Base-by-base conservation (phyloP, 2,113 vertebrate species). In the Prionailurus bengalensis region DNA sequence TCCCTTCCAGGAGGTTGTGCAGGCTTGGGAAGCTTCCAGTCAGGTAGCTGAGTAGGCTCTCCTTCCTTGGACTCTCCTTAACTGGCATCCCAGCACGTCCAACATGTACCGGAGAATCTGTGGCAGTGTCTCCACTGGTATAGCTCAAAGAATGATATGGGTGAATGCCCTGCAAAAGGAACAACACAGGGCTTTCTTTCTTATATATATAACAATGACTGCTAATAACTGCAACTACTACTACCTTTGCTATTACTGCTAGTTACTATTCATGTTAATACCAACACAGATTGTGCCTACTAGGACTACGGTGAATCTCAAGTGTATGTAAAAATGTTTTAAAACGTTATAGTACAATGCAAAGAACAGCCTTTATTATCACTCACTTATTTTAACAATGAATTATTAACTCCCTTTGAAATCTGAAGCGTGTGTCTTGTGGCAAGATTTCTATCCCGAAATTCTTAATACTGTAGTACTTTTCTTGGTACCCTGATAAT, bases 71-170 rank as follows among this genome's bases (percentile, higher is more conserved):
- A 76, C 99, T 99, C 97, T 99, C 99, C 98, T 99, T 99, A 79
- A 99, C 98, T 0, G 99, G 98, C 97, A 99, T 90, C 65, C 99
- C 99, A 0, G 97, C 97, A 8, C 99, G 99, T 96, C 99, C 99
- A 68, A 99, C 99, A 0, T 99, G 99, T 76, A 99, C 99, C 0
- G 99, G 99, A 27, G 99, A 99, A 98, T 99, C 99, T 0, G 99
- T 99, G 58, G 99, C 99, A 15, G 99, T 99, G 97, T 99, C 99
- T 48, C 99, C 99, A 73, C 99, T 99, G 71, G 99, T 99, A 96
- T 99, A 99, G 98, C 99, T 99, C 97, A 99, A 98, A 29, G 99
- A 99, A 93, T 99, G 99, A 98, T 99, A 99, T 0, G 99, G 99
- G 98, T 99, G 99, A 61, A 99, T 99, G 80, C 99, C 99, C 99